These are phyloP conservation scores for Nomada ruficornis DNA, from an alignment of 2,888 invertebrate genomes.

Conservation along the genomic window DNA sequence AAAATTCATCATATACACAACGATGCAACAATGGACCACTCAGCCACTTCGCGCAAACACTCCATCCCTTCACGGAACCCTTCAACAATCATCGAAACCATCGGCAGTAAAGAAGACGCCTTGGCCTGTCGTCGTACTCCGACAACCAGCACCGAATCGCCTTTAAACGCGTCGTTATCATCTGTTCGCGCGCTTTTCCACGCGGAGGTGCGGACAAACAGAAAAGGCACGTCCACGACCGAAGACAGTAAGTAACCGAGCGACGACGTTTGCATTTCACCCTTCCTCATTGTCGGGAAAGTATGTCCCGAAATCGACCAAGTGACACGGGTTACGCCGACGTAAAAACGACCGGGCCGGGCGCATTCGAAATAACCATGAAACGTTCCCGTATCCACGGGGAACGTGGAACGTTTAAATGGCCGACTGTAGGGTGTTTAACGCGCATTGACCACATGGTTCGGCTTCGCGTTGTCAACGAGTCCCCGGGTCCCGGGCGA, in stretches of 20 bases:
- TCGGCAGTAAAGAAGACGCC: background rate
- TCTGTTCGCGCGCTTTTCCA: background rate
- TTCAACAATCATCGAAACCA: conserved; percentile 1
- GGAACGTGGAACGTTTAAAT: conserved; percentile 72
- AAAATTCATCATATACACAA: no score
- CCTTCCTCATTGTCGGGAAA: conserved; percentile 8
- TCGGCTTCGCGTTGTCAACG: conserved; percentile 69
- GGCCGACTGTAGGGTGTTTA: conserved; percentile 59
- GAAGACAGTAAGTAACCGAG: background rate
- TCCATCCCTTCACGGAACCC: background rate
- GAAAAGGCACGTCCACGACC: background rate
- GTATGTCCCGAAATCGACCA: conserved; percentile 37
- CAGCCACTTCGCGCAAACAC: background rate
- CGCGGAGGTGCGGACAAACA: background rate
- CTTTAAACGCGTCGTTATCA: conserved; percentile 18
- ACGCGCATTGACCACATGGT: conserved; percentile 72
- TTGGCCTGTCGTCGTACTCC: background rate
- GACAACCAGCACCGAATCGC: background rate
- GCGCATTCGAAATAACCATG: conserved; percentile 71
- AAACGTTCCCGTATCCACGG: conserved; percentile 61
- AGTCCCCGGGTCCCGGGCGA: conserved; percentile 23
- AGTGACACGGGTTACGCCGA: conserved; percentile 56
- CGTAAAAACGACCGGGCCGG: conserved; percentile 63
- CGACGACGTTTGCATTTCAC: conserved; percentile 35
- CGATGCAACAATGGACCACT: background rate